These are phyloP conservation scores for Dexiosoma caninum DNA, from an alignment of 2,888 invertebrate species.

Conservation along the genomic window DNA sequence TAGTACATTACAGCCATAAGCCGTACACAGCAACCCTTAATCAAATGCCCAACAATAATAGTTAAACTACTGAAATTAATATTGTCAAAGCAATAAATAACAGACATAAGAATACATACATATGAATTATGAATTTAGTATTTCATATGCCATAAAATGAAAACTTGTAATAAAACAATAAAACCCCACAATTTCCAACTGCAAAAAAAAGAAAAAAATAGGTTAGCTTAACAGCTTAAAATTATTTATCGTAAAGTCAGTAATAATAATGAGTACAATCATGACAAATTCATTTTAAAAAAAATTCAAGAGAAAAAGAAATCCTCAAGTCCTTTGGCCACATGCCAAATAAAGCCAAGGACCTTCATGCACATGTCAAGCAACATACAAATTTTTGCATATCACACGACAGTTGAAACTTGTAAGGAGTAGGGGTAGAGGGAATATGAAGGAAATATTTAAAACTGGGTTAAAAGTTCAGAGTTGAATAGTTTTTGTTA, in stretches of 20 bases:
- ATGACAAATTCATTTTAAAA: neutral
- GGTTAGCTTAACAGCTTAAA: conserved; percentile 2
- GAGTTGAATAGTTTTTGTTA: conserved; percentile 23
- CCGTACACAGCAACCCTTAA: conserved; percentile 20
- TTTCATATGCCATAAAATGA: too few species aligned
- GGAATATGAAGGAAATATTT: neutral
- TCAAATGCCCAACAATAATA: neutral
- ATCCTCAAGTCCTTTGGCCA: conserved; percentile 22
- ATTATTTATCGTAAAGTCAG: neutral
- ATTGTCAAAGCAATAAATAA: neutral
- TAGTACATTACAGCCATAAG: neutral
- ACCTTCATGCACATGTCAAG: conserved; percentile 12
- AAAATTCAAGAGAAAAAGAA: neutral
- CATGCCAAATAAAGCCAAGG: conserved; percentile 40
- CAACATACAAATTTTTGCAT: neutral
- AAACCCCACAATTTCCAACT: too few species aligned
- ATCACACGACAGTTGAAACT: neutral
- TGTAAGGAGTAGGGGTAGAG: neutral
- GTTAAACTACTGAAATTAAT: neutral
- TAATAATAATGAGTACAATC: neutral
- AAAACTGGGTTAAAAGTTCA: conserved; percentile 59
- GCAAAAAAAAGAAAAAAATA: neutral
- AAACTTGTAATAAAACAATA: too few species aligned
- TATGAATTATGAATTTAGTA: too few species aligned
- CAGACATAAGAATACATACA: too few species aligned